These are phyloP conservation scores for Polylopha cassiicola DNA, from an alignment of 2,888 invertebrate genomes.

Conservation along the genomic window DNA sequence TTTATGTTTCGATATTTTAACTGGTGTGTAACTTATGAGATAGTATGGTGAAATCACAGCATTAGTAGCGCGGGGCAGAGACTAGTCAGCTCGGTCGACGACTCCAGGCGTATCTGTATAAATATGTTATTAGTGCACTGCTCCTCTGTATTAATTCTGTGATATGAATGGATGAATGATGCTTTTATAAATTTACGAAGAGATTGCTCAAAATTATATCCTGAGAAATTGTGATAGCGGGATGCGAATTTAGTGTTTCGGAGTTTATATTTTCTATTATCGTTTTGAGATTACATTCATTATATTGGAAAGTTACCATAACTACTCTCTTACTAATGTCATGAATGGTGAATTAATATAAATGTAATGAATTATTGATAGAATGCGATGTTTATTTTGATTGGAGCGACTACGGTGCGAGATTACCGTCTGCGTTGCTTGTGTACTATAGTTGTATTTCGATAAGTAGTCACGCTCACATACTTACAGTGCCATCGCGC, in stretches of 20 bases:
- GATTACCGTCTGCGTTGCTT: slow-evolving; percentile 27
- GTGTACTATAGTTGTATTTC: slow-evolving; percentile 33
- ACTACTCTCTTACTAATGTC: slow-evolving; percentile 31
- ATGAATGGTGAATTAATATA: slow-evolving; percentile 29
- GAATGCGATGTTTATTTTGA: slow-evolving; percentile 23
- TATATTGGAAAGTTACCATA: slow-evolving; percentile 40
- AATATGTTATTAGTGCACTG: too few species aligned
- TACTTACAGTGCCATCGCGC: slow-evolving; percentile 51
- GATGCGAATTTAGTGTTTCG: slow-evolving; percentile 27
- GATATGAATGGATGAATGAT: slow-evolving; percentile 17
- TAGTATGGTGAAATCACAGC: slow-evolving; percentile 3
- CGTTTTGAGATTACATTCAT: slow-evolving; percentile 23
- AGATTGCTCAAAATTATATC: slow-evolving; percentile 58
- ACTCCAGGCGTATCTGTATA: too few species aligned
- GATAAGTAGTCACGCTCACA: slow-evolving; percentile 41
- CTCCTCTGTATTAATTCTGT: slow-evolving; percentile 8
- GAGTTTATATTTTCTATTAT: slow-evolving; percentile 1
- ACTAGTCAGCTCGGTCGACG: too few species aligned
- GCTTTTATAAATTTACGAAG: slow-evolving; percentile 25
- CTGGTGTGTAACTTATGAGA: not conserved
- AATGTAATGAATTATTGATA: slow-evolving; percentile 23
- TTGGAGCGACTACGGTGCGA: slow-evolving; percentile 24
- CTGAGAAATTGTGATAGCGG: slow-evolving; percentile 42
- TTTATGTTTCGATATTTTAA: slow-evolving; percentile 18
- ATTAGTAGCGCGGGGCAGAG: slow-evolving; percentile 3